Conservation (phyloP, 64 coral and sea anemone genomes). For the Actinia equina region DNA sequence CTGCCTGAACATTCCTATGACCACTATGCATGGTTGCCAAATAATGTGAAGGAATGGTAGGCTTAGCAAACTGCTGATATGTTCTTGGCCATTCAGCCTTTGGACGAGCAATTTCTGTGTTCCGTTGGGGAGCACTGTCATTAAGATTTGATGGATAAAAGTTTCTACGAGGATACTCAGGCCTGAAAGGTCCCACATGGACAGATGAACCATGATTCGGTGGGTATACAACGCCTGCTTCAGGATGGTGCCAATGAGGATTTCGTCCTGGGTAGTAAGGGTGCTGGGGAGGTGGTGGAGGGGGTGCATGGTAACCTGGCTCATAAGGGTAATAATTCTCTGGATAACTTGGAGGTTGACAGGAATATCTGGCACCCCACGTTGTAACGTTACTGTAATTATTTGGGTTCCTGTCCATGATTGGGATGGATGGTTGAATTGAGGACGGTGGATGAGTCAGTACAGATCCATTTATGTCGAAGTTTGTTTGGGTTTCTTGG, state of each 20-base stretch:
- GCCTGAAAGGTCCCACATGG: slow-evolving; percentile 39
- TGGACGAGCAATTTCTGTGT: slow-evolving; percentile 80
- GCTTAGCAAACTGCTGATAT: slow-evolving; percentile 61
- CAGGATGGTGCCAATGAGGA: slow-evolving; percentile 72
- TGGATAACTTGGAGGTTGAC: slow-evolving; percentile 47
- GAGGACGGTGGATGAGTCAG: not conserved
- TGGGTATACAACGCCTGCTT: slow-evolving; percentile 46
- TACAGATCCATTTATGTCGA: slow-evolving; percentile 58
- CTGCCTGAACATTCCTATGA: slow-evolving; percentile 50
- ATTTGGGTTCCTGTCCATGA: not conserved
- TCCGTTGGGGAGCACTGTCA: slow-evolving; percentile 36
- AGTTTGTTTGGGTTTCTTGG: slow-evolving; percentile 98
- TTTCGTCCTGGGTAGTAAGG: slow-evolving; percentile 58
- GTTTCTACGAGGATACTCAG: slow-evolving; percentile 50
- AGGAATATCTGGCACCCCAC: slow-evolving; percentile 48
- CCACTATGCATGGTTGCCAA: slow-evolving; percentile 40
- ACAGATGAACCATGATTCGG: slow-evolving; percentile 26
- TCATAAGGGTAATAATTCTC: slow-evolving; percentile 74
- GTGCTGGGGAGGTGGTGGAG: slow-evolving; percentile 43
- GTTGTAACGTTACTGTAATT: slow-evolving; percentile 34
- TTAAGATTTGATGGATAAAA: slow-evolving; percentile 24
- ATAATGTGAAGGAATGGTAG: slow-evolving; percentile 75
- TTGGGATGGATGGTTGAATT: not conserved
- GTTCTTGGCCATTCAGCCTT: slow-evolving; percentile 92
- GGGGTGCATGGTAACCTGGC: slow-evolving; percentile 44